These are phyloP conservation scores for Henicopernis longicauda DNA, from an alignment of 2,113 vertebrate genomes.

Conservation along the genomic window DNA sequence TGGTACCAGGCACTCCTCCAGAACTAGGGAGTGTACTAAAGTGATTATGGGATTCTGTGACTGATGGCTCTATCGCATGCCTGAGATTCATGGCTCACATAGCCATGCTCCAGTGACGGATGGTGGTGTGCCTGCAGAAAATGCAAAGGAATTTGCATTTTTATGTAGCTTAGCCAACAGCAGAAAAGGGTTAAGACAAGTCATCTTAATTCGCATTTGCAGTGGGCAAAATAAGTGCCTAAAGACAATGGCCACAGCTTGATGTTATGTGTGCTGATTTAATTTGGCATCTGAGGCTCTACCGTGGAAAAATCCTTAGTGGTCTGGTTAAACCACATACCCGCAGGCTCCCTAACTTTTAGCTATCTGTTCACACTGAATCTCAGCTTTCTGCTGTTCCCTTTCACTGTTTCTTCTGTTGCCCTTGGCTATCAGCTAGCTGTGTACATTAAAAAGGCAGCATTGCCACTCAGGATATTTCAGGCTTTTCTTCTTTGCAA, in stretches of 20 bases:
- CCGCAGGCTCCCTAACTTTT: slow-evolving; percentile 13
- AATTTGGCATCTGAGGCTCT: not conserved
- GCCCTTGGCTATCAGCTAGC: slow-evolving; percentile 25
- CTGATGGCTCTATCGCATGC: slow-evolving; percentile 33
- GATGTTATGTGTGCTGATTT: not conserved
- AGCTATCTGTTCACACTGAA: not conserved
- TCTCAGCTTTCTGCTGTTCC: not conserved
- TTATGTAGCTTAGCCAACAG: not conserved
- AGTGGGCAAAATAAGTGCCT: not conserved
- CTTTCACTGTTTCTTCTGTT: not conserved
- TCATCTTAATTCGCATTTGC: not conserved
- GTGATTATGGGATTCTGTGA: slow-evolving; percentile 14
- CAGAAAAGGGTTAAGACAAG: not conserved
- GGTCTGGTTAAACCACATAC: slow-evolving; percentile 41
- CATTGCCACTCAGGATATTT: not conserved
- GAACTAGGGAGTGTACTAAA: not conserved
- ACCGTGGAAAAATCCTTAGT: not conserved
- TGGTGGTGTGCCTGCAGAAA: not conserved
- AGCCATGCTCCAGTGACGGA: not conserved
- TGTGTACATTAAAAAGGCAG: not conserved
- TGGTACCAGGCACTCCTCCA: slow-evolving; percentile 27
- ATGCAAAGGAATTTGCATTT: not conserved
- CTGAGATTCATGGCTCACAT: not conserved
- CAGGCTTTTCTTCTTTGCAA: slow-evolving; percentile 14
- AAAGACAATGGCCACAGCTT: not conserved